Evolutionary conservation across 2,888 invertebrate species (phyloP), one percentile per base, ranked within the genome.

Genomic region (Ochropleura leucogaster): DNA sequence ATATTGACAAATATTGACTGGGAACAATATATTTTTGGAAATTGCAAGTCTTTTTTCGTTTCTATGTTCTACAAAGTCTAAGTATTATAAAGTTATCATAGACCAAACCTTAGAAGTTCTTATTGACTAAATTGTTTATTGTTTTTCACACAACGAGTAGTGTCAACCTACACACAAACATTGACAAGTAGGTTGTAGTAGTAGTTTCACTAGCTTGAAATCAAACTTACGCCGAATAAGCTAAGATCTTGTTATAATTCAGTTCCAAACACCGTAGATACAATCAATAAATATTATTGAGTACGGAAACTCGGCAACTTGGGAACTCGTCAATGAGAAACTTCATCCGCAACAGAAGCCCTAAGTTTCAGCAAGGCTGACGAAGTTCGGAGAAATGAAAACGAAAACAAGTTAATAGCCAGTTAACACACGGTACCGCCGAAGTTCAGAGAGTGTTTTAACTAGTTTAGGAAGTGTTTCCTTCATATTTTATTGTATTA

Each of bases 261-360:
- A 65, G 64, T 65, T 75, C 4, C 44, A 7, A 55, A 65, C 14
- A 70, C 20, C 30, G 59, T 55, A 77, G 57, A 62, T 44, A 71
- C 42, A 46, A 72, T 74, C 42, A 46, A 72, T 74, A 72, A 69
- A 76, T 76, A 79, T 79, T 71, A 72, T 74, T 72, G 71, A 68
- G 40, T 57, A 62, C 3, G 62, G 44, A 64, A 80, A 57, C 68
- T 66, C 57, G 16, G 47, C 16, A 69, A 57, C 40, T 68, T 20
- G 6, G 42, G 0, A 65, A 68, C 69, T 81, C 64, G 47, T 53
- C 66, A 67, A 60, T 74, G 64, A 65, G 64, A 74, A 80, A 80
- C 62, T 77, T 62, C 12, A n/a, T 62, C 44, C 44, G 44, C 62
- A 44, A 62, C n/a, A 62, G 44, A 14, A 44, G 44, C 62, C 62